phyloP scores from a whole-genome alignment of 2,888 invertebrate species.

The Keiferia lycopersicella region DNA sequence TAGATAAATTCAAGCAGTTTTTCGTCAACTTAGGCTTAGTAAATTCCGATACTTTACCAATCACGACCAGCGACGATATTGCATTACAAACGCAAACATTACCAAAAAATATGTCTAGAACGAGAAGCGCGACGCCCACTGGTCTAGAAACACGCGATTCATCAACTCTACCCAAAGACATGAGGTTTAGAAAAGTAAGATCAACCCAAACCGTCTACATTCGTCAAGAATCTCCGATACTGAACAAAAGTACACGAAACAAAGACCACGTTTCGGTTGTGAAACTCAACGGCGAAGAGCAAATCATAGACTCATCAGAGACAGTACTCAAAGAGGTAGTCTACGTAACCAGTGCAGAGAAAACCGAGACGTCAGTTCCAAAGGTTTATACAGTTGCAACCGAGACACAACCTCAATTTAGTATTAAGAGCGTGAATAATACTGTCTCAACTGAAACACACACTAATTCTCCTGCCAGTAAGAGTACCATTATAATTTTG shows the following conservation, averaged over 20 bases:
- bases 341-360: slow-evolving; percentile 61
- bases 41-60: slow-evolving; percentile 53
- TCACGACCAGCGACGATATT: slow-evolving; percentile 32
- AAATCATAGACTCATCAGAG: slow-evolving; percentile 55
- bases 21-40: slow-evolving; percentile 70
- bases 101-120: slow-evolving; percentile 64
- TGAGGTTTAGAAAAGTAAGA: slow-evolving; percentile 70
- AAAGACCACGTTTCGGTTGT: slow-evolving; percentile 71
- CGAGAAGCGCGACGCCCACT: slow-evolving; percentile 60
- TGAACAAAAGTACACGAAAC: slow-evolving; percentile 50
- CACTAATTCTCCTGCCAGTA: background rate
- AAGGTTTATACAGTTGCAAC: background rate
- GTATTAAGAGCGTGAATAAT: no score
- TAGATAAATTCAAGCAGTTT: slow-evolving; percentile 74
- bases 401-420: background rate
- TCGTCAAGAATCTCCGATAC: slow-evolving; percentile 59
- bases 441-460: background rate
- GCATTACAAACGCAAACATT: slow-evolving; percentile 48
- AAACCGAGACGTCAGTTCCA: slow-evolving; percentile 62
- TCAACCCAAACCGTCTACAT: slow-evolving; percentile 74
- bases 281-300: slow-evolving; percentile 66
- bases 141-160: slow-evolving; percentile 58
- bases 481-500: slow-evolving; percentile 65
- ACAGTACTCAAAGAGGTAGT: slow-evolving; percentile 50
- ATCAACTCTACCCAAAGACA: slow-evolving; percentile 71